Base-by-base conservation (phyloP, 2,888 invertebrate genomes). In the Orchestes rusci region DNA sequence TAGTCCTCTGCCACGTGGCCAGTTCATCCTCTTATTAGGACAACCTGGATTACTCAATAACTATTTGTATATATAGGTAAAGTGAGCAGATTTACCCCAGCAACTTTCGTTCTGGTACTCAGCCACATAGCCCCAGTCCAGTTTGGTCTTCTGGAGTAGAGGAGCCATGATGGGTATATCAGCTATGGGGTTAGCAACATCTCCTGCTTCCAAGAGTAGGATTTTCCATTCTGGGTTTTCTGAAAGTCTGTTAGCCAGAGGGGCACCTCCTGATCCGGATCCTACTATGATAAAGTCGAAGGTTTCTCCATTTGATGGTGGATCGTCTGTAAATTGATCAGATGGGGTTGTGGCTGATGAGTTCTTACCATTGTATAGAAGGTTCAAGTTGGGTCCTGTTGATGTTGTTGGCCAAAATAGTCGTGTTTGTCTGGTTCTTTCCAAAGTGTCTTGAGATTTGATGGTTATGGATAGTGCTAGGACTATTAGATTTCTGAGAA, bases 281-380 rank as follows among this genome's bases (percentile, higher is more conserved):
- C 84, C 84, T 0, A 84, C 71, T 16, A 82, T 69, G 3, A 82
- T 70, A 55, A 82, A 83, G 58, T 83, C 82, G 60, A 80, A 82
- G 17, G 51, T 55, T 51, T 63, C 56, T 13, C 54, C 18, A 15
- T 18, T 27, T 5, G 19, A n/a, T 18, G 49, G 45, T 15, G 42
- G 45, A 10, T 27, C 27, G 23, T 49, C 49, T 49, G 15, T 17
- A 38, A 37, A 23, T 31, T 31, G 13, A 18, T 5, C 12, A 16
- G 10, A 10, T 23, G 12, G 10, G 5, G 8, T 15, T 13, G 23
- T 4, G n/a, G 15, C 15, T 20, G 8, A n/a, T 20, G 2, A 15
- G 10, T 3, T 13, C 30, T 30, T 39, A 39, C 39, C 39, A 17
- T 30, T 39, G 12, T 39, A 39, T n/a, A 39, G n/a, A n/a, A n/a